Base-by-base conservation (phyloP, 2,113 vertebrate species). In the Pelobates fuscus region DNA sequence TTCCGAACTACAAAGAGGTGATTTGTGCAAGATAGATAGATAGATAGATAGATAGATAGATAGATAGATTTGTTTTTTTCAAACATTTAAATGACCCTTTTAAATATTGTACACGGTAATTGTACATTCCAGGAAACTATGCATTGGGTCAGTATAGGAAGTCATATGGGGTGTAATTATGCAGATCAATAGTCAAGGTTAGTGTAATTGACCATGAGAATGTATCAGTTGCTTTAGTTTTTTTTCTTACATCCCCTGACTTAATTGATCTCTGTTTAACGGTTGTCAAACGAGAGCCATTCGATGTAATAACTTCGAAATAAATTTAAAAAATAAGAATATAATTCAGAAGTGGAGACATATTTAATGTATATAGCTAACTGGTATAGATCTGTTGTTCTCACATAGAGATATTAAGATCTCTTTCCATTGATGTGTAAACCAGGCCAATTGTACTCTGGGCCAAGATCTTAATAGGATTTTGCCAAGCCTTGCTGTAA, bases 111-210 rank as follows among this genome's bases (percentile, higher is more conserved):
- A 17, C 10, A 49, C 44, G 12, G 17, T 49, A 49, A 49, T 17
- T 70, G 24, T 44, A 23, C 20, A 49, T 75, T 75, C 52, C 72
- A 57, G 63, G 62, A 75, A 75, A 41, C 46, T 26, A 57, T 18
- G 30, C n/a, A 26, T 57, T 3, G 54, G 32, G 7, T 26, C 32
- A 21, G 71, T 17, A 75, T n/a, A 75, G 71, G 71, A 75, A 75
- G 71, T 75, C 63, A 75, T 66, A 67, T 46, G 29, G 37, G 32
- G 72, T 67, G n/a, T 76, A 67, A 76, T 76, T 76, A 66, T 41
- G 32, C 5, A 32, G 64, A 76, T 76, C 72, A 32, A 76, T 76
- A 60, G 14, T 20, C 49, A 23, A 46, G 72, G 55, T 67, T 60
- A 49, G 63, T 6, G 41, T 57, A 49, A 25, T 17, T 60, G 63